Percentiles rank a stretch among this genome's conserved stretches.
phyloP scores from a whole-genome alignment of 2,888 invertebrate genomes.

The Bursaphelenchus okinawaensis region DNA sequence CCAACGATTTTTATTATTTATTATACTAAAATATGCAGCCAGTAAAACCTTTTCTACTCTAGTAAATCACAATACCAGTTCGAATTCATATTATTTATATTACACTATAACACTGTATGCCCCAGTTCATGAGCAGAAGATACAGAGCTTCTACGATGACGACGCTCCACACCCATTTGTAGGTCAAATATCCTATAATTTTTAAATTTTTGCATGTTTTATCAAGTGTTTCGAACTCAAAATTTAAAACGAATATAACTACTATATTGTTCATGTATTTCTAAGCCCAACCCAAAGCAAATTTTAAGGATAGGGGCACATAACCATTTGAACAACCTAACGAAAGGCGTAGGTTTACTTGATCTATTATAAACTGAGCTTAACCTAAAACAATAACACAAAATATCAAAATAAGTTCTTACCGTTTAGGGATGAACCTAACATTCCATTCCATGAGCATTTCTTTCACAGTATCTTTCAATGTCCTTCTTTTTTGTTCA shows the following conservation, averaged over 20 bases:
- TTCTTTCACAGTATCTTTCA: slow-evolving; percentile 27
- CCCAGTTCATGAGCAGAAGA: not conserved
- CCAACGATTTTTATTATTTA: too few relatives aligned
- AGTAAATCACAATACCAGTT: too few relatives aligned
- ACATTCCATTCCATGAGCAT: slow-evolving; percentile 27
- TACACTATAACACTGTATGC: not conserved
- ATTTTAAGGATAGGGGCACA: too few relatives aligned
- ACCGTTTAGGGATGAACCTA: slow-evolving; percentile 29
- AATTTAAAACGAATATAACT: not conserved
- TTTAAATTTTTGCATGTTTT: not conserved
- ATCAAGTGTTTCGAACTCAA: not conserved
- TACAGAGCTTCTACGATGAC: not conserved
- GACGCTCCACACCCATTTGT: not conserved
- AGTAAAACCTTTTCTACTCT: too few relatives aligned
- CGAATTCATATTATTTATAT: not conserved
- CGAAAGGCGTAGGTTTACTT: too few relatives aligned
- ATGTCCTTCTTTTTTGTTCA: slow-evolving; percentile 3
- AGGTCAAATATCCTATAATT: not conserved
- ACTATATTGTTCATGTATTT: too few relatives aligned
- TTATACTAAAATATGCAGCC: too few relatives aligned
- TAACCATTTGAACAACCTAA: too few relatives aligned
- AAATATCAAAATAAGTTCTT: too few relatives aligned
- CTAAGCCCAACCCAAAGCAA: too few relatives aligned
- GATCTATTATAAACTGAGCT: too few relatives aligned
- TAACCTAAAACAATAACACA: too few relatives aligned